Base-by-base conservation (phyloP, 2,888 invertebrate species). In the Papilio demoleus region DNA sequence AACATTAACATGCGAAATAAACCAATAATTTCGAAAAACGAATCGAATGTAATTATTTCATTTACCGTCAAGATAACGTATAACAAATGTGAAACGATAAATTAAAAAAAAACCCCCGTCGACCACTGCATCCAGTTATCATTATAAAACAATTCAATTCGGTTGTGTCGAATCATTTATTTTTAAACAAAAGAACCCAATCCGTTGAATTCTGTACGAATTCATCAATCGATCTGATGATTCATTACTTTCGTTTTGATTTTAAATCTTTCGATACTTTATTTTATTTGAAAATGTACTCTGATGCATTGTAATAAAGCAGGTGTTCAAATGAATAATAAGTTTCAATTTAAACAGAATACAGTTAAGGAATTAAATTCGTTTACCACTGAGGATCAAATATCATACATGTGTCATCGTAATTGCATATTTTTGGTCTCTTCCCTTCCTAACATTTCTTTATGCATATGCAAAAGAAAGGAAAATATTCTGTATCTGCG, bases 171-270 rank as follows among this genome's bases (percentile, higher is more conserved):
- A 53, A 40, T 61, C 40, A 53, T 67, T 67, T 67, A 40, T 53
- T 67, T 42, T 61, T 40, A 67, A 53, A 67, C 67, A 67, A 67
- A 61, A 47, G 60, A 34, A 59, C n/a, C 14, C 36, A 34, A 60
- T 66, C 17, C 27, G 60, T 60, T 47, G 22, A 53, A 61, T 60
- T 60, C 47, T 19, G 40, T 53, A 1, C 8, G 36, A 11, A 65
- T 19, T 50, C 65, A 65, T 56, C 56, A 56, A 65, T 58, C 27
- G 27, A 27, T 40, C 2, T 53, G 24, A 36, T 53, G 64, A 53
- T 47, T 31, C 31, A 47, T 47, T 19, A 56, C 17, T 56, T 56
- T 50, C 50, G 24, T 12, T 56, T 31, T n/a, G 53, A 31, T 31
- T 24, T 56, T 27, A 31, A 56, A 56, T 14, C 53, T n/a, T 14